Conservation (phyloP, 2,797 vertebrate genomes). For the Acanthopagrus latus region DNA sequence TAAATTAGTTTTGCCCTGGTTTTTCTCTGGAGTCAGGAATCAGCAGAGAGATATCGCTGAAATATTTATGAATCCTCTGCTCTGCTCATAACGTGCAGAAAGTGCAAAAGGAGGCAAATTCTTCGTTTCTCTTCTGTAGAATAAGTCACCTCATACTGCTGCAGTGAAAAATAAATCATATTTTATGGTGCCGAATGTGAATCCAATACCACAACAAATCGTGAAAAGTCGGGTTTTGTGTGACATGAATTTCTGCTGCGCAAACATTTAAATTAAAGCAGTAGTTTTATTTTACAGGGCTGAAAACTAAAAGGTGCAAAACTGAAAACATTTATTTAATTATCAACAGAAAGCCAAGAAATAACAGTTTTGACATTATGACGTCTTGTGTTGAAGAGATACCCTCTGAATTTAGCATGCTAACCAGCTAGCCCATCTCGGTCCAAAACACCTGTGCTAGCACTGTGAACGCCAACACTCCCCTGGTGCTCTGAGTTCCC, state of each 20-base stretch:
- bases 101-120: neutral
- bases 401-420: too few relatives aligned
- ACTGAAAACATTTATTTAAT: too few relatives aligned
- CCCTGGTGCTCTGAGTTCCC: too few relatives aligned
- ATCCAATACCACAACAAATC: neutral
- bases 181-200: neutral
- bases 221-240: neutral
- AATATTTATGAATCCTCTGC: neutral
- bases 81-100: neutral
- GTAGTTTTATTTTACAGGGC: neutral
- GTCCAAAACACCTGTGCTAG: too few relatives aligned
- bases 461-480: too few relatives aligned
- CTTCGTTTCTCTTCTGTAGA: neutral
- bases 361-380: too few relatives aligned
- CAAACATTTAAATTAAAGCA: neutral
- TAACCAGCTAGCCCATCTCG: too few relatives aligned
- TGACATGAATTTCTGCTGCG: neutral
- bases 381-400: too few relatives aligned
- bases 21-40: neutral
- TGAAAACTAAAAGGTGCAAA: too few relatives aligned
- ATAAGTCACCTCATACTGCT: neutral
- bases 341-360: too few relatives aligned
- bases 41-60: neutral
- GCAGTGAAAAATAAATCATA: neutral
- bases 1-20: neutral